These are phyloP conservation scores for Hylaeus anthracinus DNA, from an alignment of 1,140 invertebrate species.

Conservation along the genomic window DNA sequence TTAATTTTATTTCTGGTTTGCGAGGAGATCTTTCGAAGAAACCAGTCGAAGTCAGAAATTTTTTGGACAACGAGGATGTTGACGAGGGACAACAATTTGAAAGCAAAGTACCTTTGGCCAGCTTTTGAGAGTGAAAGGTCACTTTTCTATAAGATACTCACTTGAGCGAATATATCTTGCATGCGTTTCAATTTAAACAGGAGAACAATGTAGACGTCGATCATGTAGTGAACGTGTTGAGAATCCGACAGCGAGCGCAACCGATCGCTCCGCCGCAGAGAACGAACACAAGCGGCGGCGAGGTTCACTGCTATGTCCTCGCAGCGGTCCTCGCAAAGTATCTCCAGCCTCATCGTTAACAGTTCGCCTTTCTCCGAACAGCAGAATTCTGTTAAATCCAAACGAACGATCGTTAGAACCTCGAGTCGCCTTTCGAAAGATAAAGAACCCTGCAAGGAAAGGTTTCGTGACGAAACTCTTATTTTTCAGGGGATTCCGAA, in stretches of 20 bases:
- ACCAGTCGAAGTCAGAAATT: too few relatives aligned
- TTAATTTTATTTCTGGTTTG: too few relatives aligned
- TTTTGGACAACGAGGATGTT: too few relatives aligned
- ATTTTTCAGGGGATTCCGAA: too few relatives aligned
- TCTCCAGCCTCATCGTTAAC: slow-evolving; percentile 81
- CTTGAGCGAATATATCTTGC: slow-evolving; percentile 81
- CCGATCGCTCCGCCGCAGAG: slow-evolving; percentile 76
- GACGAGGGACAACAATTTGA: too few relatives aligned
- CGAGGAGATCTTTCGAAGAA: too few relatives aligned
- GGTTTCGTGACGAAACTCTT: too few relatives aligned
- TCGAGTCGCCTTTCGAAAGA: neutral
- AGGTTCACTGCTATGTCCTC: slow-evolving; percentile 82
- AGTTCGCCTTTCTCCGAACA: slow-evolving; percentile 81
- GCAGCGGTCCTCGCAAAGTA: slow-evolving; percentile 81
- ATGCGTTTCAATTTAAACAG: slow-evolving; percentile 82
- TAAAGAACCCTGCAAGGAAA: too few relatives aligned
- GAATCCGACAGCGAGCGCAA: slow-evolving; percentile 77
- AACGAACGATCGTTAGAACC: neutral
- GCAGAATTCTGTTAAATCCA: slow-evolving; percentile 77
- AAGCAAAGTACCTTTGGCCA: too few relatives aligned
- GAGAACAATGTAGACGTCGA: slow-evolving; percentile 82
- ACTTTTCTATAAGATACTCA: slow-evolving; percentile 60
- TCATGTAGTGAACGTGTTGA: slow-evolving; percentile 80
- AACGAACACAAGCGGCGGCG: slow-evolving; percentile 80
- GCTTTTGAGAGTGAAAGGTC: neutral